Conservation (phyloP, 2,888 invertebrate species). For the Melieria crassipennis region DNA sequence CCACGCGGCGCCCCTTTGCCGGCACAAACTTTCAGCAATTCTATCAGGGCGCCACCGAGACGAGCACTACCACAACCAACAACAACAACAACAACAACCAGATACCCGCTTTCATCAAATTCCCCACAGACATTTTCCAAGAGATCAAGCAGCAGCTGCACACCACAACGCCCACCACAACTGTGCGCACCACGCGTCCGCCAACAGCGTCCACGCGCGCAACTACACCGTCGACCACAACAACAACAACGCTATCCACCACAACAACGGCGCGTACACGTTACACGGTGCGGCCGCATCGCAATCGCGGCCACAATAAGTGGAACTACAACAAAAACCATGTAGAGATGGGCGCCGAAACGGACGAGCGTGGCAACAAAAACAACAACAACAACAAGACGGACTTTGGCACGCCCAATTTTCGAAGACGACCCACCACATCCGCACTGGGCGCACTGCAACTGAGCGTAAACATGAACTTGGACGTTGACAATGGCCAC, state of each 20-base stretch:
- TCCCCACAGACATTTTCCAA: conserved; percentile 65
- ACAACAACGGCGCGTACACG: conserved; percentile 57
- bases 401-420: conserved; percentile 54
- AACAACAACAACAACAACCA: conserved; percentile 44
- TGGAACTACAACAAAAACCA: conserved; percentile 48
- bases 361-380: conserved; percentile 37
- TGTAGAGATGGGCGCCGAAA: background rate
- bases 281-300: conserved; percentile 66
- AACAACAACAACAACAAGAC: conserved; percentile 66
- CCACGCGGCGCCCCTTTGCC: conserved; percentile 55
- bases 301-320: conserved; percentile 66
- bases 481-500: conserved; percentile 52
- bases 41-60: conserved; percentile 40
- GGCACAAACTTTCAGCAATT: conserved; percentile 50
- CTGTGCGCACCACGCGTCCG: conserved; percentile 14
- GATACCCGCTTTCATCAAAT: conserved; percentile 64
- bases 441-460: conserved; percentile 48
- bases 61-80: conserved; percentile 9
- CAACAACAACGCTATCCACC: conserved; percentile 63
- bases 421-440: conserved; percentile 48
- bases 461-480: conserved; percentile 51
- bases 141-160: conserved; percentile 52
- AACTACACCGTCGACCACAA: conserved; percentile 32
- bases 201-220: conserved; percentile 23
- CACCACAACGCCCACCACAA: conserved; percentile 19